These are phyloP conservation scores for Andrena cerasifolii DNA, from an alignment of 1,140 invertebrate species.

Conservation along the genomic window DNA sequence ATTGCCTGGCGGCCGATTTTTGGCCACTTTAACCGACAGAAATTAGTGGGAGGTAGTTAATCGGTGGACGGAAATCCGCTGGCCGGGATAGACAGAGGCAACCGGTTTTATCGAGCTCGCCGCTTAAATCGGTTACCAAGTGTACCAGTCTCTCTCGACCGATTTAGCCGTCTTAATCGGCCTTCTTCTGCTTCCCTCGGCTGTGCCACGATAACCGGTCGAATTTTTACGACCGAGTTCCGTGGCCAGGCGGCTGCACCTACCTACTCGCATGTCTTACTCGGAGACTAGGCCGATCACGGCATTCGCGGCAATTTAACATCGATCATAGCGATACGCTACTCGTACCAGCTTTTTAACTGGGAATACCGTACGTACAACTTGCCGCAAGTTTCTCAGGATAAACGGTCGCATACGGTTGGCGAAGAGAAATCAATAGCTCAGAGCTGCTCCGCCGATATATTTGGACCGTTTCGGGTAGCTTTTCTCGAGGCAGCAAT, in stretches of 20 bases:
- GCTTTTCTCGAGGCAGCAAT: too few relatives aligned
- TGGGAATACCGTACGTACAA: too few relatives aligned
- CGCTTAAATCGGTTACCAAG: neutral
- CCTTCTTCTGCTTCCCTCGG: neutral
- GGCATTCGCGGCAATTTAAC: neutral
- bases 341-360: too few relatives aligned
- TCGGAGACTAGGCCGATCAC: neutral
- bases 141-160: neutral
- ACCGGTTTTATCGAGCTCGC: constrained; percentile 20
- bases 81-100: neutral
- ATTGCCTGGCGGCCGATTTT: neutral
- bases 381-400: too few relatives aligned
- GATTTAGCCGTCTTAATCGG: neutral
- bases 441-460: too few relatives aligned
- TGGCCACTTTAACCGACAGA: neutral
- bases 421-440: too few relatives aligned
- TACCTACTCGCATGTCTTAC: too few relatives aligned
- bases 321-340: too few relatives aligned
- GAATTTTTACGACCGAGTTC: neutral
- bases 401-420: too few relatives aligned
- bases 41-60: neutral
- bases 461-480: too few relatives aligned
- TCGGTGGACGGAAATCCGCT: constrained; percentile 4
- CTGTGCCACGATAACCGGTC: neutral
- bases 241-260: neutral